Base-by-base conservation (phyloP, 1,140 invertebrate species). In the Branchinecta lynchi region DNA sequence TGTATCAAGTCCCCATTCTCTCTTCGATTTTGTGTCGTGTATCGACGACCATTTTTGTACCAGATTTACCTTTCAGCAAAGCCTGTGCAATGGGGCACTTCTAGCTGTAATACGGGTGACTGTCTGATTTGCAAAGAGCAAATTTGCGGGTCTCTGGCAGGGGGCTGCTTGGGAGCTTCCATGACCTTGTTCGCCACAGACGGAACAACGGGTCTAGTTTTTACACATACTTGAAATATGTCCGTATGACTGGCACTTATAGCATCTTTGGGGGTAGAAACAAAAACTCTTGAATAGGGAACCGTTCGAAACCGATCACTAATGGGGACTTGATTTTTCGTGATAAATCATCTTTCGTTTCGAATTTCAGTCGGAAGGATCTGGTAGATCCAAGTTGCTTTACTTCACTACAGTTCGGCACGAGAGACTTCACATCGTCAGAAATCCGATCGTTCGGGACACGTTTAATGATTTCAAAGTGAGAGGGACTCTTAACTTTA, bases 281-380 rank as follows among this genome's bases (percentile, higher is more conserved):
- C 46, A n/a, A n/a, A 51, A 51, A 51, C n/a, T 51, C 46, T 51
- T 51, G 46, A 51, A 51, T 51, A 51, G n/a, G 46, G 46, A 51
- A 51, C n/a, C 46, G 46, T n/a, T 51, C 46, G n/a, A 51, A 51
- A 51, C 46, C 9, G 46, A n/a, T 51, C n/a, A 51, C 46, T 51
- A 51, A 51, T 51, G 46, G 46, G n/a, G n/a, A 51, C 46, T 51
- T 51, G 9, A 51, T 51, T 51, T 9, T n/a, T 51, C n/a, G 46
- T 51, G 9, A 51, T 51, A 51, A 51, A 51, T 51, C 46, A 9
- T 51, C 46, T 51, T 51, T 51, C n/a, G 46, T 51, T 51, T 51
- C 46, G n/a, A 51, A 51, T 51, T 51, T 51, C 46, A 51, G n/a
- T 51, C 46, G 9, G 46, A 51, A 51, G n/a, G 46, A 51, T 51